Evolutionary conservation across 35 echinoderm and acorn worm genomes (phyloP).

Genomic region (Acanthaster planci): DNA sequence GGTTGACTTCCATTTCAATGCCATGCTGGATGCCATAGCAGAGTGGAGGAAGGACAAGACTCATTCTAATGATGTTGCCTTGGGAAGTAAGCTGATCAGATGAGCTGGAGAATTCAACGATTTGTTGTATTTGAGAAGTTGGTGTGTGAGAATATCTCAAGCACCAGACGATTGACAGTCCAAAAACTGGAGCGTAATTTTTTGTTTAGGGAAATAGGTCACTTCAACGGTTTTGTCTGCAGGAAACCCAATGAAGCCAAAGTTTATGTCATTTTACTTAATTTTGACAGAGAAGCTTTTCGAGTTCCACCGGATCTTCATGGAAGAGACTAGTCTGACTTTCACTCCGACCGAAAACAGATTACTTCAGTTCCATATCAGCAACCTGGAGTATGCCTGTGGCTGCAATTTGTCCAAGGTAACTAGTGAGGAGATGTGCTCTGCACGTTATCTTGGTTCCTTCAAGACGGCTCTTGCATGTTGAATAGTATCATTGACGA

Average conservation of each 20-base stretch:
- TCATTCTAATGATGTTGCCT: conserved; percentile 53
- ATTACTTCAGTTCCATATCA: conserved; percentile 85
- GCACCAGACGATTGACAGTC: not conserved
- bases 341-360: conserved; percentile 65
- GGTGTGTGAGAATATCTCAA: not conserved
- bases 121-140: not conserved
- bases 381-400: conserved; percentile 95
- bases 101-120: not conserved
- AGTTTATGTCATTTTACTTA: too few species aligned
- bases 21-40: conserved; percentile 95
- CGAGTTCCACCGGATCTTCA: conserved; percentile 94
- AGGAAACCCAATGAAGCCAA: too few species aligned
- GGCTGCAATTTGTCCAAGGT: conserved; percentile 93
- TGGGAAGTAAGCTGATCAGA: conserved; percentile 63
- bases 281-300: conserved; percentile 73
- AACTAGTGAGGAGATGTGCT: not conserved
- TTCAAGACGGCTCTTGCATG: too few species aligned
- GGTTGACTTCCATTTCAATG: conserved; percentile 99
- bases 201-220: too few species aligned
- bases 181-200: too few species aligned
- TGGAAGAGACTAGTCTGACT: conserved; percentile 82
- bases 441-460: too few species aligned
- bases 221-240: too few species aligned
- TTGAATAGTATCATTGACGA: too few species aligned
- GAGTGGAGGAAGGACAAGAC: conserved; percentile 97